phyloP scores from a whole-genome alignment of 2,113 vertebrate genomes.

The Mungos mungo region DNA sequence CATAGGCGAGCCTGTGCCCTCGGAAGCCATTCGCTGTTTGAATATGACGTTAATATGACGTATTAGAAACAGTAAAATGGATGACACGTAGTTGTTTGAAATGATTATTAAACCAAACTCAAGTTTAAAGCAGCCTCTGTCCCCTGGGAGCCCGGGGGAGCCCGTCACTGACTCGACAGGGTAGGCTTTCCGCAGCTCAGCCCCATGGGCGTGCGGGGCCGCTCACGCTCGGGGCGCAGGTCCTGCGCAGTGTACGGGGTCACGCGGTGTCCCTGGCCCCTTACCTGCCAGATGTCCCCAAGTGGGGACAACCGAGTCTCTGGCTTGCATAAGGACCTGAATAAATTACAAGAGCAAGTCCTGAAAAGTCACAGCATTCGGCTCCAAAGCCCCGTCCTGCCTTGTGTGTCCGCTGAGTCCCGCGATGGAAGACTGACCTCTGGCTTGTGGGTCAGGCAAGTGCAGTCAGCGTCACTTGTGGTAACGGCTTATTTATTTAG shows the following conservation, averaged over 20 bases:
- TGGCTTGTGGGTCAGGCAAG: conserved; percentile 17
- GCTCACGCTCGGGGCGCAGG: accelerated
- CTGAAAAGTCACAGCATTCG: background rate
- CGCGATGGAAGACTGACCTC: background rate
- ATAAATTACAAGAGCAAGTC: background rate
- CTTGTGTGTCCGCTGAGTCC: conserved; percentile 44
- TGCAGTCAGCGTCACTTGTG: conserved; percentile 40
- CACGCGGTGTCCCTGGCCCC: too few species aligned
- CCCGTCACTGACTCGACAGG: accelerated
- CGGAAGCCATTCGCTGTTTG: background rate
- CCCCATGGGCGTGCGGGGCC: background rate
- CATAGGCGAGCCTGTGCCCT: background rate
- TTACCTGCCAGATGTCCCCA: too few species aligned
- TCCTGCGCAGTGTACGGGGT: too few species aligned
- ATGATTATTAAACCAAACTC: background rate
- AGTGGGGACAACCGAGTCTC: background rate
- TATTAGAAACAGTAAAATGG: background rate
- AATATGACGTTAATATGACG: background rate
- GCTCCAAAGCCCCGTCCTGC: background rate
- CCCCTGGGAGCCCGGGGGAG: background rate
- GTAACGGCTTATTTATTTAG: conserved; percentile 75
- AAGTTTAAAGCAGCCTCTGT: background rate
- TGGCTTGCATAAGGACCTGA: accelerated
- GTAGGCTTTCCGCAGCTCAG: accelerated
- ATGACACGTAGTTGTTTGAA: background rate